Conservation (phyloP, 2,797 vertebrate species). For the Masticophis lateralis region DNA sequence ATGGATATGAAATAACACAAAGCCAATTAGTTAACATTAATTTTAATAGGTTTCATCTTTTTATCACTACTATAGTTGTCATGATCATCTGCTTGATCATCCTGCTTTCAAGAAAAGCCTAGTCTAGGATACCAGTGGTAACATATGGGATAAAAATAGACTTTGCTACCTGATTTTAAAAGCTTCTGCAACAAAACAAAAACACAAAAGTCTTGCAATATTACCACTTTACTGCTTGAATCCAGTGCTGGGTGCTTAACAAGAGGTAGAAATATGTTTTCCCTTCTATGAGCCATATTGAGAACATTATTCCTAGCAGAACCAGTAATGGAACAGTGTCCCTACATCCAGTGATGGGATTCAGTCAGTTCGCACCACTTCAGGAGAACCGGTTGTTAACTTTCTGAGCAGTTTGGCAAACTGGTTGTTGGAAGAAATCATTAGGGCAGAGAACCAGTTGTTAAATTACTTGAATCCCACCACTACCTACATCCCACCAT, state of each 20-base stretch:
- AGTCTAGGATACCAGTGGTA: slow-evolving; percentile 60
- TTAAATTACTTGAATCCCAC: no score
- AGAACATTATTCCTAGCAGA: background rate
- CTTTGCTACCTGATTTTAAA: slow-evolving; percentile 62
- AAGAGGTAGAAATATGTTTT: slow-evolving; percentile 52
- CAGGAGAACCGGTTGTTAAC: no score
- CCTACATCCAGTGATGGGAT: background rate
- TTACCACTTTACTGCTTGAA: slow-evolving; percentile 62
- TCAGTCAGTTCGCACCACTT: no score
- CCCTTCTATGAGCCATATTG: background rate
- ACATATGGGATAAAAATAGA: slow-evolving; percentile 66
- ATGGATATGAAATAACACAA: slow-evolving; percentile 75
- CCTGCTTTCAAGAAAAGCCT: slow-evolving; percentile 61
- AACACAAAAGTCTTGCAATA: slow-evolving; percentile 25
- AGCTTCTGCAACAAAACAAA: slow-evolving; percentile 50
- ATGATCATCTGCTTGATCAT: slow-evolving; percentile 66
- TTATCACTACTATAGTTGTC: slow-evolving; percentile 67
- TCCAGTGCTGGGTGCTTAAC: slow-evolving; percentile 44
- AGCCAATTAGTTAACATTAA: slow-evolving; percentile 75
- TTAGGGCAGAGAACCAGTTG: no score
- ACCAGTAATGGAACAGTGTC: background rate
- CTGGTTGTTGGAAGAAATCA: no score
- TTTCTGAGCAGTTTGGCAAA: no score
- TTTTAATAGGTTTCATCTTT: slow-evolving; percentile 71
- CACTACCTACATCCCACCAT: background rate